Conservation (phyloP, 2,797 vertebrate species). For the Dicrostonyx torquatus region DNA sequence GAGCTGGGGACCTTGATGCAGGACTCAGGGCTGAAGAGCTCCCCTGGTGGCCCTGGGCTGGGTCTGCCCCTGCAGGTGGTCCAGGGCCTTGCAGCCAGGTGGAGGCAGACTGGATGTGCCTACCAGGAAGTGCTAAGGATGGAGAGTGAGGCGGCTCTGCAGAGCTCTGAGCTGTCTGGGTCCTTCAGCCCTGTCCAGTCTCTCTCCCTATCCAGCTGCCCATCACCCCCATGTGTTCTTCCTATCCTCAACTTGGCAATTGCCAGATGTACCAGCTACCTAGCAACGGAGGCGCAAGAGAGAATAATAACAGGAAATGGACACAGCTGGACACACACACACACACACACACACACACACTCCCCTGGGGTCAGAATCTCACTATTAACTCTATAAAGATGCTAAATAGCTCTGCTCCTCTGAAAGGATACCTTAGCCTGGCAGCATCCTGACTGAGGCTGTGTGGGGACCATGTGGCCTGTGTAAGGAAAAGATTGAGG, state of each 20-base stretch:
- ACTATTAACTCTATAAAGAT: not conserved
- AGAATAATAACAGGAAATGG: not conserved
- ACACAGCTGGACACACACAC: not conserved
- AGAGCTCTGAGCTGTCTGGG: conserved; percentile 80
- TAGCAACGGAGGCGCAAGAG: conserved; percentile 51
- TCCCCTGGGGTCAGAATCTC: not conserved
- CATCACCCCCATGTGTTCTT: not conserved
- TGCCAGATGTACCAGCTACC: not conserved
- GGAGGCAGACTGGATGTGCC: not conserved
- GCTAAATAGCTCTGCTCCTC: not conserved
- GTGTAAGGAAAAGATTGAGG: not conserved
- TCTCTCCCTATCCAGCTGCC: not conserved
- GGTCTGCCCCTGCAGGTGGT: conserved; percentile 73
- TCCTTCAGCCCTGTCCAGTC: conserved; percentile 41
- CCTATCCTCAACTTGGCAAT: not conserved
- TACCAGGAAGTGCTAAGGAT: conserved; percentile 83
- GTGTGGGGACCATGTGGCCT: not conserved
- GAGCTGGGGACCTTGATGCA: not conserved
- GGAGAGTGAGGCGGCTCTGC: conserved; percentile 89
- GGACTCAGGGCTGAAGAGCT: not conserved
- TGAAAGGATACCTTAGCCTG: not conserved
- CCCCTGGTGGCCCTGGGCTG: not conserved
- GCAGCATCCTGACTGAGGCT: not conserved
- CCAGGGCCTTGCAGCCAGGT: conserved; percentile 55
- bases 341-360: not conserved